phyloP scores from a whole-genome alignment of 1,140 invertebrate species.

The Druon quercuslanigerum region DNA sequence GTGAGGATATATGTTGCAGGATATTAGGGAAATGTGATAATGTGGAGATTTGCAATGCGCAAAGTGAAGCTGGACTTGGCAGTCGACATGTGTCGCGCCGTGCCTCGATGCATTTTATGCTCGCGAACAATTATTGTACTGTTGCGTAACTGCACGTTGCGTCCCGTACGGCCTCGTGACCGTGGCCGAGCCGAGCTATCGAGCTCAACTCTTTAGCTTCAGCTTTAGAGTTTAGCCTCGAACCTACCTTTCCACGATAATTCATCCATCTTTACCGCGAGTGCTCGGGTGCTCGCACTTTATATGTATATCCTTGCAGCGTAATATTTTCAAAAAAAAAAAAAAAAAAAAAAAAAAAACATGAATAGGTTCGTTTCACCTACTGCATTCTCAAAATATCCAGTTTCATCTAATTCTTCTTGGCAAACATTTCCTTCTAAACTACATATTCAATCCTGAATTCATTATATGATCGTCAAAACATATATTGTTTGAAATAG shows the following conservation, averaged over 20 bases:
- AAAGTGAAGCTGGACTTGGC: conserved; percentile 44
- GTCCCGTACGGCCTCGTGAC: conserved; percentile 63
- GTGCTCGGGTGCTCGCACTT: conserved; percentile 29
- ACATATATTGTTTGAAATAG: no score
- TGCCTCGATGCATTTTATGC: conserved; percentile 50
- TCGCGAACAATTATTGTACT: conserved; percentile 51
- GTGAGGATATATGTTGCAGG: no score
- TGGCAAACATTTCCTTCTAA: no score
- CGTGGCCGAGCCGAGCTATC: conserved; percentile 68
- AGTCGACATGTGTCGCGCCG: conserved; percentile 51
- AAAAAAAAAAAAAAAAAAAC: no score
- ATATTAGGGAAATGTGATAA: no score
- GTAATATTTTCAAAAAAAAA: no score
- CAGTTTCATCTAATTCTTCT: no score
- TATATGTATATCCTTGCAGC: no score
- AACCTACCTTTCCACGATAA: conserved; percentile 14
- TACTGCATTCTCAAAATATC: no score
- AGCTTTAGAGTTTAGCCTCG: not conserved
- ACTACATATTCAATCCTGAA: no score
- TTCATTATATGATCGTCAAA: no score
- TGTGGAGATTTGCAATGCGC: not conserved
- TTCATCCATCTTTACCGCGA: conserved; percentile 32
- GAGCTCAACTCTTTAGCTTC: conserved; percentile 35
- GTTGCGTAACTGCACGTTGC: conserved; percentile 55
- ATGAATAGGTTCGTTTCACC: no score